Conservation (phyloP, 2,888 invertebrate genomes). For the Hirtodrosophila cameraria region DNA sequence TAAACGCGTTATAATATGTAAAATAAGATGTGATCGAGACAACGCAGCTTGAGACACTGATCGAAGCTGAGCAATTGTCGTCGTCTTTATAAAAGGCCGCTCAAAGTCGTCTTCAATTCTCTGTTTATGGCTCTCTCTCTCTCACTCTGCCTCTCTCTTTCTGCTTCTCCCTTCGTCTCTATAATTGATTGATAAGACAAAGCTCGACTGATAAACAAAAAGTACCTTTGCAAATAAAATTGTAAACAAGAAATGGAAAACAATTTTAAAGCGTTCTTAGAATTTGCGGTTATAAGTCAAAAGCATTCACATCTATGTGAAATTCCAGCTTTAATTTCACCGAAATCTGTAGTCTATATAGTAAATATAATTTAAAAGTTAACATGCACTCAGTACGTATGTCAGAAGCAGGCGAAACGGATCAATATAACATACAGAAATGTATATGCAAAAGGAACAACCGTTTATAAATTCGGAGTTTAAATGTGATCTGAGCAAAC, state of each 20-base stretch:
- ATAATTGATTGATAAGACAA: conserved; percentile 51
- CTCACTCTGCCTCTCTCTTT: neutral
- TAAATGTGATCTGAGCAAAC: too few species aligned
- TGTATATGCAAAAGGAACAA: too few species aligned
- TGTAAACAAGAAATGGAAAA: conserved; percentile 44
- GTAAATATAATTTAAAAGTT: neutral
- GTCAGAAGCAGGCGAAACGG: too few species aligned
- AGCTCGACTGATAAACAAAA: conserved; percentile 42
- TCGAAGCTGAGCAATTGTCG: conserved; percentile 47
- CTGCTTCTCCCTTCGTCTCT: conserved; percentile 4
- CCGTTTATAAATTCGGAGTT: too few species aligned
- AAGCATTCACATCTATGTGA: conserved; percentile 18
- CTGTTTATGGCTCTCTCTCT: conserved; percentile 4
- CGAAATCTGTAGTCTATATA: conserved; percentile 1
- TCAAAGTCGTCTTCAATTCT: conserved; percentile 16
- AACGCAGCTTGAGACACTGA: conserved; percentile 59
- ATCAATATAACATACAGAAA: too few species aligned
- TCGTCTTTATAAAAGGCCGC: conserved; percentile 59
- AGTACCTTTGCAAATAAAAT: conserved; percentile 36
- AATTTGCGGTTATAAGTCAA: conserved; percentile 41
- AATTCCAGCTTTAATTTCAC: conserved; percentile 32
- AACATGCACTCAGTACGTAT: too few species aligned
- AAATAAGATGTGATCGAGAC: conserved; percentile 37
- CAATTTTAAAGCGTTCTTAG: conserved; percentile 34
- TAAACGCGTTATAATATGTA: conserved; percentile 9